Base-by-base conservation (phyloP, 2,888 invertebrate genomes). In the Punctoribates punctum region DNA sequence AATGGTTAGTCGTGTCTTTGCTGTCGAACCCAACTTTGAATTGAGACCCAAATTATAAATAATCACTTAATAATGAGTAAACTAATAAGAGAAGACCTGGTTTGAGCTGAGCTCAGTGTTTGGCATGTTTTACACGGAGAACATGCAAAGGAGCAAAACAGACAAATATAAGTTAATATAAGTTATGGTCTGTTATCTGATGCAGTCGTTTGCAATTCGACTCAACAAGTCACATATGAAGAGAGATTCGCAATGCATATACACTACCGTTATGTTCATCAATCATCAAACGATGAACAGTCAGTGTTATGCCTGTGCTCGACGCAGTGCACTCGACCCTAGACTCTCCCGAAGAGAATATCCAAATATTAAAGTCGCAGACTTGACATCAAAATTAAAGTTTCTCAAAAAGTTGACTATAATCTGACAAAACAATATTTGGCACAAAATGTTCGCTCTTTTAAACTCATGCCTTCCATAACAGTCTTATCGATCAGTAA, bases 201-300 rank as follows among this genome's bases (percentile, higher is more conserved):
- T 34, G 11, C 29, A n/a, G 34, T 65, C 17, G 11, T 60, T 60
- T 65, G 65, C 29, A 25, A 15, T 65, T 65, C 15, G 65, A 65
- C 65, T 65, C 65, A 65, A 65, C 65, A 65, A 65, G 65, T 65
- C 65, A 13, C 34, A 65, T 65, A 65, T 34, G 25, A 65, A 65
- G 60, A 51, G 51, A n/a, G 51, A 51, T 60, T 65, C 34, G 65
- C 65, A 34, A 65, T 34, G 65, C 29, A 65, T 65, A 65, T 65
- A 65, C 29, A 23, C 57, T 57, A 48, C 48, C 15, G 15, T 65
- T 65, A 13, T 65, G 65, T 65, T 65, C 65, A 65, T 65, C 65
- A 65, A 65, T 65, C 65, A 65, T 65, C 34, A 65, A 20, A 57
- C 13, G 57, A 57, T 25, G 25, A 20, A 57, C 57, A 20, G 25